Evolutionary conservation across 2,888 invertebrate species (phyloP).

Genomic region (Anoncus sp.): DNA sequence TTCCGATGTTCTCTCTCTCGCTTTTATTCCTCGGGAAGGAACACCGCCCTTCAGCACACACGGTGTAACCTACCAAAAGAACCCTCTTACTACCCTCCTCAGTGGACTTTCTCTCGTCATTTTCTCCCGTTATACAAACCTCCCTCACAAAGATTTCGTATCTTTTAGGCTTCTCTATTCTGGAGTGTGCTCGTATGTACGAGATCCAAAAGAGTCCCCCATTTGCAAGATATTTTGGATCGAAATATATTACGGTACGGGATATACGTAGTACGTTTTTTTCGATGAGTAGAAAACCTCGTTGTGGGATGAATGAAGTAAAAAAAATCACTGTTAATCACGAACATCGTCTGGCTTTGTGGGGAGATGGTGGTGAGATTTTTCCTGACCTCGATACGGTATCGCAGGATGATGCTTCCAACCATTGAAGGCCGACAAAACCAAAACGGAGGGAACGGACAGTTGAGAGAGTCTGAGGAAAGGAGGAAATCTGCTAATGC

Average conservation of each 20-base stretch:
- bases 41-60: constrained; percentile 1
- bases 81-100: constrained; percentile 11
- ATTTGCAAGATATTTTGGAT: background rate
- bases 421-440: background rate
- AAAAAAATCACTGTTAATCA: background rate
- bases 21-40: constrained; percentile 15
- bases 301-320: background rate
- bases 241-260: background rate
- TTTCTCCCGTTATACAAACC: constrained; percentile 23
- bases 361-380: constrained; percentile 1
- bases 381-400: background rate
- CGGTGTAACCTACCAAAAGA: constrained; percentile 3
- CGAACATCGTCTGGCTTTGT: background rate
- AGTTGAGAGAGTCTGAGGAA: constrained; percentile 14
- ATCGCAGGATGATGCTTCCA: background rate
- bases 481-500: constrained; percentile 55
- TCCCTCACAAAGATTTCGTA: background rate
- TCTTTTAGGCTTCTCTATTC: background rate
- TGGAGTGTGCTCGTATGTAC: constrained; percentile 1
- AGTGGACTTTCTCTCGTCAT: constrained; percentile 18
- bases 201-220: background rate
- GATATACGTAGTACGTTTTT: background rate
- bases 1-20: constrained; percentile 20
- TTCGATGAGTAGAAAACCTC: constrained; percentile 5
- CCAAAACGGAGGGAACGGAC: constrained; percentile 1